A percentile compares a stretch with the other conserved stretches of the same genome.
Conservation (phyloP, 2,113 vertebrate species). For the chimpanzee (Pan troglodytes) region DNA sequence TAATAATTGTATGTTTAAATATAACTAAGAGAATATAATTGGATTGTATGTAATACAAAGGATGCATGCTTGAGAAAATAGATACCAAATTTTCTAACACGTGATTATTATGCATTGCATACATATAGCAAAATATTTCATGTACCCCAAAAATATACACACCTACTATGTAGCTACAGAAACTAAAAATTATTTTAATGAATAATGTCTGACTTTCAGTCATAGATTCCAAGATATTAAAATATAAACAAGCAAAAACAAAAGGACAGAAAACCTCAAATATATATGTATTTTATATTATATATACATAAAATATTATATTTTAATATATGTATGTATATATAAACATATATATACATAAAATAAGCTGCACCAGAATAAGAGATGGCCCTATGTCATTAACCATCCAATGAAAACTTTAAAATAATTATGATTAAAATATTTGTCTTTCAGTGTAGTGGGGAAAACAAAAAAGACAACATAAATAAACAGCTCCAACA, state of each 20-base stretch:
- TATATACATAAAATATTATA: no score
- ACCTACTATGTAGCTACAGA: no score
- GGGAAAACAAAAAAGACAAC: background rate
- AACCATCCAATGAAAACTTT: background rate
- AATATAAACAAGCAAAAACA: background rate
- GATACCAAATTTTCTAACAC: no score
- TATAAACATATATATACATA: background rate
- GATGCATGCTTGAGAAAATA: no score
- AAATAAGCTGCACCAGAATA: background rate
- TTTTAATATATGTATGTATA: background rate
- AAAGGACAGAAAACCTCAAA: background rate
- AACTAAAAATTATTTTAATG: no score
- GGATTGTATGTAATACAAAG: no score
- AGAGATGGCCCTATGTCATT: background rate
- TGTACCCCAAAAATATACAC: no score
- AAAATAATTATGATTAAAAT: background rate
- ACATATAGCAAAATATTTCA: no score
- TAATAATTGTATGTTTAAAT: no score
- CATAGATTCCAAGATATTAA: background rate
- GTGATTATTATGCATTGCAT: no score
- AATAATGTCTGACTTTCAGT: background rate
- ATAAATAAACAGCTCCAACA: background rate
- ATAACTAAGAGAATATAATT: no score
- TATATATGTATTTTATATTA: background rate
- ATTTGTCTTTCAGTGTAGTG: background rate